Base-by-base conservation (phyloP, 2,113 vertebrate species). In the Trinectes maculatus region DNA sequence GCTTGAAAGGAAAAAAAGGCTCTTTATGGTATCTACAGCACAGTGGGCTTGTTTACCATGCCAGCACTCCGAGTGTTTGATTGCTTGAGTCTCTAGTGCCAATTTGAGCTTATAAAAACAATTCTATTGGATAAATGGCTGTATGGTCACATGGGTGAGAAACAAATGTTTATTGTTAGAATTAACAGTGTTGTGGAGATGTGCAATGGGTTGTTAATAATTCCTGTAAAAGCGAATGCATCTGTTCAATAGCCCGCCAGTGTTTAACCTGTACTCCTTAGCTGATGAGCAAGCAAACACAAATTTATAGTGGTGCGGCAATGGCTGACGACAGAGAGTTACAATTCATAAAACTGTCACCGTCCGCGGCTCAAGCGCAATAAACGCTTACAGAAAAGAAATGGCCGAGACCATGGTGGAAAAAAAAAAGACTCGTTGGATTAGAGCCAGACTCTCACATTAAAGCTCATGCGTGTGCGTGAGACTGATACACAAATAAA, bases 281-380 rank as follows among this genome's bases (percentile, higher is more conserved):
- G 63, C 49, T 85, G 62, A 79, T 69, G 61, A 85, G 62, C 68
- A 66, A 76, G 61, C 63, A 64, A 71, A 79, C 61, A 48, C 53
- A 55, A 33, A 60, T 48, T 64, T 29, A 74, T 55, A 64, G 51
- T 62, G 19, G 12, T 3, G 16, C 37, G 40, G 29, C 60, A 37
- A 12, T 18, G 52, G 70, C 73, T 64, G 61, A 74, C 24, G 31
- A 74, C 73, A 59, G 36, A 64, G 77, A 62, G 63, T 76, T 74
- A 74, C 79, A 73, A 77, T 71, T 81, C 69, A 83, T 81, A 62
- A 86, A 82, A 40, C 48, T 70, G 61, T 79, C 77, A 78, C 71
- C 62, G 73, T 37, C 57, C 65, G 4, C 49, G 19, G 33, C 63
- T 52, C 51, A 2, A 61, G 70, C 70, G 63, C 62, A 75, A 67